These are phyloP conservation scores for Tribolium madens DNA, from an alignment of 1,140 invertebrate species.

Conservation along the genomic window DNA sequence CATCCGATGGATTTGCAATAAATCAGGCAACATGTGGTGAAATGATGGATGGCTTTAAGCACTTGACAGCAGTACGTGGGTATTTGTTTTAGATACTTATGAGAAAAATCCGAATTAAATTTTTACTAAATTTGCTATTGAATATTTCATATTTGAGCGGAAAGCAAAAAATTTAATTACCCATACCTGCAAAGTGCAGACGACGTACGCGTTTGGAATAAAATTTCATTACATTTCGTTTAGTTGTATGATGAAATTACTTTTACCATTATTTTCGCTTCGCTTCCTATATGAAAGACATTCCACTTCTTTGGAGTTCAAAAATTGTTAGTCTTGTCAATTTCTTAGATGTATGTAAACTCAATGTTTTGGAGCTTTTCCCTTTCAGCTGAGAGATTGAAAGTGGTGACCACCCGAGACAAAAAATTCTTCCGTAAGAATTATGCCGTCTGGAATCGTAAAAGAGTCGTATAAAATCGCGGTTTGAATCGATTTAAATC, in stretches of 20 bases:
- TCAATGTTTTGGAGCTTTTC: neutral
- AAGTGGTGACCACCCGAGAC: neutral
- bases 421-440: slow-evolving; percentile 8
- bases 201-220: neutral
- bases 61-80: neutral
- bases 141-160: neutral
- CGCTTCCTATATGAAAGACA: neutral
- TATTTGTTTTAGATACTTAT: neutral
- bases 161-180: neutral
- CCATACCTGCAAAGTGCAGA: neutral
- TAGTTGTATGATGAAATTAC: too few relatives aligned
- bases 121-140: neutral
- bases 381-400: neutral
- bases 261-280: neutral
- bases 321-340: too few relatives aligned
- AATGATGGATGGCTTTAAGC: slow-evolving; percentile 1
- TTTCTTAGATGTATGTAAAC: too few relatives aligned
- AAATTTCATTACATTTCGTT: neutral
- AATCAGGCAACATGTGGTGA: slow-evolving; percentile 34
- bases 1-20: slow-evolving; percentile 39
- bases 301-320: neutral
- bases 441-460: slow-evolving; percentile 33
- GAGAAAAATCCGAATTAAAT: neutral
- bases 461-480: slow-evolving; percentile 28
- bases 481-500: slow-evolving; percentile 36